Conservation (phyloP, 92 coral and sea anemone species). For the Heliopora coerulea region DNA sequence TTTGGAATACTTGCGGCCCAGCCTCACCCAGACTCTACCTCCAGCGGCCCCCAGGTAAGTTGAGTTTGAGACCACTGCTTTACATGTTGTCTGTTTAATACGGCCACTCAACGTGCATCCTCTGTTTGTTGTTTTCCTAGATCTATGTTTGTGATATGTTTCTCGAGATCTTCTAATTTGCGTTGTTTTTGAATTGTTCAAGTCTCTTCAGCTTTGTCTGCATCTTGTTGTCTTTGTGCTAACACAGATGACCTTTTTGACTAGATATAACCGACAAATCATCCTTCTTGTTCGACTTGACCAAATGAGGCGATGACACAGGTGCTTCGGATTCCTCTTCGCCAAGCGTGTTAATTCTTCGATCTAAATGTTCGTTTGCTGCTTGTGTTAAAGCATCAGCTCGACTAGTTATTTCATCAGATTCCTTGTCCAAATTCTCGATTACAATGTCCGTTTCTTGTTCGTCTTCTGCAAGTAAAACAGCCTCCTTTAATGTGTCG, state of each 20-base stretch:
- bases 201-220: not conserved
- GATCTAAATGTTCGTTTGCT: not conserved
- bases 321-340: slow-evolving; percentile 10
- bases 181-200: not conserved
- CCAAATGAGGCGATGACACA: too few relatives aligned
- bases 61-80: too few relatives aligned
- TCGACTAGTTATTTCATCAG: slow-evolving; percentile 15
- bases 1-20: too few relatives aligned
- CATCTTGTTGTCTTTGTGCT: slow-evolving; percentile 15
- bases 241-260: not conserved
- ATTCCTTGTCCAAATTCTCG: slow-evolving; percentile 26
- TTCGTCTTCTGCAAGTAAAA: slow-evolving; percentile 5
- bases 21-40: too few relatives aligned
- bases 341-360: not conserved
- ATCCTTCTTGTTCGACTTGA: slow-evolving; percentile 4
- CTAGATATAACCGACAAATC: not conserved
- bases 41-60: too few relatives aligned
- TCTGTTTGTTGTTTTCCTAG: slow-evolving; percentile 21
- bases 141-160: not conserved
- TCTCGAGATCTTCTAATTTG: slow-evolving; percentile 7
- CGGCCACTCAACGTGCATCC: slow-evolving; percentile 19
- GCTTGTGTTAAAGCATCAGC: not conserved
- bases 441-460: slow-evolving; percentile 3
- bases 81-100: slow-evolving; percentile 3
- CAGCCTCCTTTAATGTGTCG: not conserved